Evolutionary conservation across 2,888 invertebrate species (phyloP), one percentile per base, ranked within the genome.

Genomic region (Drosophila cognata): DNA sequence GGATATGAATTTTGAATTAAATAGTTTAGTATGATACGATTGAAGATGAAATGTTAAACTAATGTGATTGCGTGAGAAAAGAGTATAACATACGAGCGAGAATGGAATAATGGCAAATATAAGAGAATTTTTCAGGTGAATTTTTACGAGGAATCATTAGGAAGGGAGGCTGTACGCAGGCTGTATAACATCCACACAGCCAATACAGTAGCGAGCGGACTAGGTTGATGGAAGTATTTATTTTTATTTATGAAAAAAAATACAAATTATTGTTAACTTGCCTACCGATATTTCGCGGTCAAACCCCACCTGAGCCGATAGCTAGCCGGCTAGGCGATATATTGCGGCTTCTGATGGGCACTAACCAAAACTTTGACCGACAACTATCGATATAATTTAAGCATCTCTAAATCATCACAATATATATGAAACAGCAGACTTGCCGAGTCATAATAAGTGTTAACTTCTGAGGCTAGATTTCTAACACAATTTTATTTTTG

Each of bases 391-490:
- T 66, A 35, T 52, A 16, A 16, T 25, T 8, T n/a, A 56, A 38
- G 25, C 77, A 55, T 1, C 53, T 25, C 58, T 71, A 35, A 13
- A 29, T 18, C n/a, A 50, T 58, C 38, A 7, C 36, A 38, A 36
- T 35, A 52, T 53, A 63, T 28, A 33, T 33, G 16, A 52, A 65
- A 51, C 46, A 13, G 46, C 18, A 71, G 66, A 82, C 76, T 79
- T 80, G 79, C 75, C 79, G 75, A 80, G 79, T 80, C 79, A 80
- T 78, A 79, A 64, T 67, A 57, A 21, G 31, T 60, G 25, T 35
- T 6, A 62, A 52, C 33, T 56, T 59, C 8, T 28, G 4, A 46
- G 21, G 11, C 16, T 38, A n/a, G 31, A 18, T 48, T 16, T 13
- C 11, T 0, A 2, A n/a, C 13, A 18, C 28, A 25, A 46, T 38